These are phyloP conservation scores for Halyomorpha halys DNA, from an alignment of 1,140 invertebrate species.

Conservation along the genomic window DNA sequence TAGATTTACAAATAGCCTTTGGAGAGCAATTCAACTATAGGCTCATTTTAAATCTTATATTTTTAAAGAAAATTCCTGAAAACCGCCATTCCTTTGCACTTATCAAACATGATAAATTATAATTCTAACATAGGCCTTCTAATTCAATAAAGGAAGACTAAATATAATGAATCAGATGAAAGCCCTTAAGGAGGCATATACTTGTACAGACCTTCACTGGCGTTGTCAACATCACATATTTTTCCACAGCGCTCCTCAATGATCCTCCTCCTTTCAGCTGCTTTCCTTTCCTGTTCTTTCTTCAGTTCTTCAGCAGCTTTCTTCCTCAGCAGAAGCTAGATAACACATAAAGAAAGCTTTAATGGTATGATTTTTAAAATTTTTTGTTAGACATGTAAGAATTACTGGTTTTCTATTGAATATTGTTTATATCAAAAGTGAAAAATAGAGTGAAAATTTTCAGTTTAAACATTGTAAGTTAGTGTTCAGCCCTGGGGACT, in stretches of 20 bases:
- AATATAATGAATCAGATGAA: too few relatives aligned
- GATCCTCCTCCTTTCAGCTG: constrained; percentile 92
- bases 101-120: too few relatives aligned
- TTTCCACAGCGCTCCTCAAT: constrained; percentile 91
- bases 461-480: too few relatives aligned
- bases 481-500: too few relatives aligned
- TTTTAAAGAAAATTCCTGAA: background rate
- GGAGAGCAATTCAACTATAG: background rate
- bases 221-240: constrained; percentile 78
- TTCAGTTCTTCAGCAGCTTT: constrained; percentile 99
- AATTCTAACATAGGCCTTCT: too few relatives aligned
- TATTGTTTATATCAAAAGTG: too few relatives aligned
- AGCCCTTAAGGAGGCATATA: too few relatives aligned
- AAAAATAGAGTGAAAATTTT: too few relatives aligned
- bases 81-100: background rate
- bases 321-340: constrained; percentile 90
- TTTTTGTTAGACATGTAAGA: too few relatives aligned
- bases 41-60: background rate
- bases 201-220: constrained; percentile 70
- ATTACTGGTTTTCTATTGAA: too few relatives aligned
- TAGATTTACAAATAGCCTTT: too few relatives aligned
- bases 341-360: constrained; percentile 12
- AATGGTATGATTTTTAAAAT: background rate
- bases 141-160: too few relatives aligned
- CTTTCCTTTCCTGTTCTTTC: constrained; percentile 97